phyloP scores from a whole-genome alignment of 2,888 invertebrate species.

The Chironomus tentans region DNA sequence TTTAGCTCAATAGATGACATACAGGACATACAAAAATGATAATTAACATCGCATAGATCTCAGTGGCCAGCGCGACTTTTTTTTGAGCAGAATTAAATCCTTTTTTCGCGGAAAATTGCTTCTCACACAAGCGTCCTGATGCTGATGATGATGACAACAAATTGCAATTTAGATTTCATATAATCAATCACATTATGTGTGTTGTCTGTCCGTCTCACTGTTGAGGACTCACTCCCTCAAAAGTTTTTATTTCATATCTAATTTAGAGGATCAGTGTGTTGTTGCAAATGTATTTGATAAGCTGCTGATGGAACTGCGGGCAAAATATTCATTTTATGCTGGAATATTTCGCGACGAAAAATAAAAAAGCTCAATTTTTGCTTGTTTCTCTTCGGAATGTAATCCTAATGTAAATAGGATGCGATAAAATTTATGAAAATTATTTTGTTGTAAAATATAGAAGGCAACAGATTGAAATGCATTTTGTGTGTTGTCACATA shows the following conservation, averaged over 20 bases:
- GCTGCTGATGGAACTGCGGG: neutral
- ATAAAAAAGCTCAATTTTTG: neutral
- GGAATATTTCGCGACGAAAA: neutral
- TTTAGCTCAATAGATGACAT: neutral
- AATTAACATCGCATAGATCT: neutral
- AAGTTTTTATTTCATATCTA: neutral
- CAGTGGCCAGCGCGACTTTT: neutral
- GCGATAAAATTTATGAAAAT: neutral
- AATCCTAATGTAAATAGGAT: neutral
- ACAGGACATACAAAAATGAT: neutral
- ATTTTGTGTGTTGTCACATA: no score
- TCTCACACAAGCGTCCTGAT: neutral
- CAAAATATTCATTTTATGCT: neutral
- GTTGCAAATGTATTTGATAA: neutral
- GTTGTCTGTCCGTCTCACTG: neutral
- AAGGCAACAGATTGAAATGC: no score
- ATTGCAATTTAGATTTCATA: conserved; percentile 20
- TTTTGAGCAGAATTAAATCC: neutral
- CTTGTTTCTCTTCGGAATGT: neutral
- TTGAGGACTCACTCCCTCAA: neutral
- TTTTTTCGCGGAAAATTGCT: neutral
- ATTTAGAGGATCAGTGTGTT: neutral
- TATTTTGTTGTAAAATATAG: no score
- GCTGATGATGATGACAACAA: neutral
- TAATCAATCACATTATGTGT: conserved; percentile 24